Conservation (phyloP, 2,113 vertebrate genomes). For the Centropristis striata region DNA sequence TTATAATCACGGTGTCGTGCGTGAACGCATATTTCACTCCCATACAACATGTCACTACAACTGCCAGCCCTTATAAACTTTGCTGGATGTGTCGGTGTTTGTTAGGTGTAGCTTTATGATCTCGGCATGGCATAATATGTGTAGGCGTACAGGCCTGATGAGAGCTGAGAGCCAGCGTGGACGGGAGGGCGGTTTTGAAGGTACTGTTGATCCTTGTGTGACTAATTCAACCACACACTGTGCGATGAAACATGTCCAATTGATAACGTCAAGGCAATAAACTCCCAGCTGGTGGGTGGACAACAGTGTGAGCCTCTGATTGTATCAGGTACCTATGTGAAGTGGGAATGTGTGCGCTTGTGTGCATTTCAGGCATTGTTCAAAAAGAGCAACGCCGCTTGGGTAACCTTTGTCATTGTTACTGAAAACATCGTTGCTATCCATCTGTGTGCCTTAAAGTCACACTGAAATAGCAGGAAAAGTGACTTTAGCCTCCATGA, state of each 20-base stretch:
- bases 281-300: constrained; percentile 61
- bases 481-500: neutral
- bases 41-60: neutral
- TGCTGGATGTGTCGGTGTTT: constrained; percentile 1
- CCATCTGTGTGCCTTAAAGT: too few species aligned
- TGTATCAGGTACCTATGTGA: constrained; percentile 22
- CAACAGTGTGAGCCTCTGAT: constrained; percentile 22
- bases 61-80: neutral
- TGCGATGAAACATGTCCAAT: constrained; percentile 59
- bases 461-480: neutral
- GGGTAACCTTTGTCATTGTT: neutral
- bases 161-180: constrained; percentile 22
- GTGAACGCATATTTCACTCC: neutral
- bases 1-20: neutral
- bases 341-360: constrained; percentile 12
- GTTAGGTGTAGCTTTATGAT: neutral
- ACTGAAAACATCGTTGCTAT: neutral
- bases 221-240: constrained; percentile 56
- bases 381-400: neutral
- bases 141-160: constrained; percentile 31
- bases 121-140: neutral
- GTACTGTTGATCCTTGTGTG: constrained; percentile 39
- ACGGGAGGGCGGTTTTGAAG: constrained; percentile 17
- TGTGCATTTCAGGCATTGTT: neutral
- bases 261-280: constrained; percentile 60